Base-by-base conservation (phyloP, 2,888 invertebrate species). In the Melipona beecheii region DNA sequence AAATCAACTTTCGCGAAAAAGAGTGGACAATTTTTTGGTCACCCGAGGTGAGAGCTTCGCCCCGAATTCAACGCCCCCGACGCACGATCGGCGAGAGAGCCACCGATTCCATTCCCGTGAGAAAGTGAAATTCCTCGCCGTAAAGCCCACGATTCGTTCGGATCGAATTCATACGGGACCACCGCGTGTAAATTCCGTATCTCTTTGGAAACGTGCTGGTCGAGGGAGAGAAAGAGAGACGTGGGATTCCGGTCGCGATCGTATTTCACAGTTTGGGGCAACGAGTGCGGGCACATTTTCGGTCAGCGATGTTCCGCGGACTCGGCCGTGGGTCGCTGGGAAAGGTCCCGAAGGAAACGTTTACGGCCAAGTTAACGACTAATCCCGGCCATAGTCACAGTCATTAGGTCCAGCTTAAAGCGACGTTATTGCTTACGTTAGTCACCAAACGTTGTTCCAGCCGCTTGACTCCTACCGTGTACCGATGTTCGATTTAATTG, bases 381-480 rank as follows among this genome's bases (percentile, higher is more conserved):
- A 92, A 92, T 92, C 90, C 91, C 72, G 78, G 84, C 78, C 85
- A 88, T 87, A 90, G 91, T 90, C 91, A 87, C 85, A 90, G 89
- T 92, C 90, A 92, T 92, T 92, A 92, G 90, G 89, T 87, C 84
- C 86, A 88, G 90, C 88, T 91, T 92, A 92, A 92, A 92, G 89
- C 89, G 86, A 88, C 89, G 89, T 92, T 92, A 92, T 91, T 92
- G 89, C 90, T 87, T 88, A 90, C 92, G 91, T 92, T 91, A 91
- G 90, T 92, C 91, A 88, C 86, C 89, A 70, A 84, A n/a, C n/a
- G n/a, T 82, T 84, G 78, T 58, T 71, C 77, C 69, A 54, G 72
- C 70, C 84, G 78, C 75, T 75, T 83, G 79, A 85, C 84, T 86
- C 77, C 27, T 17, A 19, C 76, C 75, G 56, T 75, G 68, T 27